These are phyloP conservation scores for Drosophila histrio DNA, from an alignment of 2,888 invertebrate genomes.

Conservation along the genomic window DNA sequence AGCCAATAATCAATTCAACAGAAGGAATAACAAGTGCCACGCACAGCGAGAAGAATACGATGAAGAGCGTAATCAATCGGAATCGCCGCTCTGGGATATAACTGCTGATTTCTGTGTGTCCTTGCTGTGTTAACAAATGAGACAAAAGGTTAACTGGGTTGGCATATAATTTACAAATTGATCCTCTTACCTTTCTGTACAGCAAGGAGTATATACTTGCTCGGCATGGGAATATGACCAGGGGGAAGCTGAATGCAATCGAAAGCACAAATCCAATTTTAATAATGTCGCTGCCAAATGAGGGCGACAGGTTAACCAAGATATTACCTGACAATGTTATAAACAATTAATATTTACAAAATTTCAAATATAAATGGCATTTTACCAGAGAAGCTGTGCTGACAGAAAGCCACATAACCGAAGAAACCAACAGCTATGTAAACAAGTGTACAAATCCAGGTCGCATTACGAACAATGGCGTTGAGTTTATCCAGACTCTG, in stretches of 20 bases:
- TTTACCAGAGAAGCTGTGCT: constrained; percentile 88
- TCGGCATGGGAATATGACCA: constrained; percentile 98
- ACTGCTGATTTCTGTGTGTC: constrained; percentile 88
- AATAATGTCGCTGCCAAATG: constrained; percentile 93
- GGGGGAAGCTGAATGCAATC: constrained; percentile 97
- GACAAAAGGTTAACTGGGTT: background rate
- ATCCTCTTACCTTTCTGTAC: constrained; percentile 89
- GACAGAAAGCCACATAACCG: constrained; percentile 94
- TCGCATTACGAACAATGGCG: constrained; percentile 92
- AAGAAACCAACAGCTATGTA: constrained; percentile 96
- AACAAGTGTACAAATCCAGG: constrained; percentile 95
- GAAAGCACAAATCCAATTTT: constrained; percentile 98
- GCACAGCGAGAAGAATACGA: constrained; percentile 90
- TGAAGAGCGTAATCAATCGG: constrained; percentile 91
- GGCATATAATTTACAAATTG: background rate
- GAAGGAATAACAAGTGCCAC: constrained; percentile 95
- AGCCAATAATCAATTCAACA: constrained; percentile 96
- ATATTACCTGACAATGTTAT: constrained; percentile 89
- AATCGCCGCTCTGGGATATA: constrained; percentile 94
- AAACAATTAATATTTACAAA: background rate
- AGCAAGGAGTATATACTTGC: constrained; percentile 96
- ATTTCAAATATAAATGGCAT: background rate
- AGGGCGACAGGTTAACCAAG: constrained; percentile 92
- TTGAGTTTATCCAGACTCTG: constrained; percentile 95
- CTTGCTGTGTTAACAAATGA: constrained; percentile 83